phyloP scores from a whole-genome alignment of 2,888 invertebrate species.

The Lymantria monacha region DNA sequence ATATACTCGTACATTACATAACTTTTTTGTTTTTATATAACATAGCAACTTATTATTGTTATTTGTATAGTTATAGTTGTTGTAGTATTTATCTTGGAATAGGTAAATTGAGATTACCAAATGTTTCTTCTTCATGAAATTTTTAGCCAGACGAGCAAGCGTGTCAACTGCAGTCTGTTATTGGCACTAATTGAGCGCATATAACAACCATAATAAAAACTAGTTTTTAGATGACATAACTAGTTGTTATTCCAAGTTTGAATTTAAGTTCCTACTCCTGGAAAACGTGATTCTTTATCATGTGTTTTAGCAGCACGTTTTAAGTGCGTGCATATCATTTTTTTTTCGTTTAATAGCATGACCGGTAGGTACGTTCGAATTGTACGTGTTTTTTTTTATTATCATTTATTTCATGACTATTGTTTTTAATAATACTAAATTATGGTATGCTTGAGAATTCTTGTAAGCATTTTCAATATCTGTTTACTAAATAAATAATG shows the following conservation, averaged over 20 bases:
- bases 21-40: too few species aligned
- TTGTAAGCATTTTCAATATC: not conserved
- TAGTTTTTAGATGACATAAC: not conserved
- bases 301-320: slow-evolving; percentile 17
- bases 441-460: not conserved
- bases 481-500: too few species aligned
- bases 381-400: not conserved
- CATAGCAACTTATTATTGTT: too few species aligned
- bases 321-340: slow-evolving; percentile 10
- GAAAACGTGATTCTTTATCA: slow-evolving; percentile 1
- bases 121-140: too few species aligned
- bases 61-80: too few species aligned
- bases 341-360: slow-evolving; percentile 2
- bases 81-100: too few species aligned
- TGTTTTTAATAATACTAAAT: not conserved
- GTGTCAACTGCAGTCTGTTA: too few species aligned
- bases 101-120: too few species aligned
- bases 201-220: slow-evolving; percentile 9
- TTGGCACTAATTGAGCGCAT: too few species aligned
- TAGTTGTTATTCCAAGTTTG: not conserved
- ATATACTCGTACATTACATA: too few species aligned
- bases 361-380: not conserved
- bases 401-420: not conserved
- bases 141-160: too few species aligned
- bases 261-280: not conserved